Conservation (phyloP, 1,140 invertebrate genomes). For the Euglossa dilemma region DNA sequence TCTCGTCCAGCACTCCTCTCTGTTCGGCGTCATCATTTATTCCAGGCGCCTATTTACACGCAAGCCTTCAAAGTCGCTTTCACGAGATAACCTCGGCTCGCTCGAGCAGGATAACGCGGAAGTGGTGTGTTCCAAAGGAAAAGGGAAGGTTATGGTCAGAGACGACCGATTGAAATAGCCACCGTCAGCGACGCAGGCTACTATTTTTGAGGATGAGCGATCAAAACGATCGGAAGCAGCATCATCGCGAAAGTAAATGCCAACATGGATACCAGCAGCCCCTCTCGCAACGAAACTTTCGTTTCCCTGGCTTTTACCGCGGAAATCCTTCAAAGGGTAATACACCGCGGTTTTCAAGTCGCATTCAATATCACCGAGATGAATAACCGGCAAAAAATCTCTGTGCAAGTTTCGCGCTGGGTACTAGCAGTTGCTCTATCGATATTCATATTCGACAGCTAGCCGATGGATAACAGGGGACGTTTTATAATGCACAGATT, state of each 20-base stretch:
- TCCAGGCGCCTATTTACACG: constrained; percentile 76
- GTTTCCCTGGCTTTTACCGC: constrained; percentile 1
- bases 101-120: constrained; percentile 75
- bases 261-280: constrained; percentile 14
- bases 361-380: constrained; percentile 5
- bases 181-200: constrained; percentile 27
- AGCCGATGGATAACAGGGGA: background rate
- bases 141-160: constrained; percentile 44
- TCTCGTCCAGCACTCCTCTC: background rate
- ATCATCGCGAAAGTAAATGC: constrained; percentile 58
- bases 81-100: constrained; percentile 73
- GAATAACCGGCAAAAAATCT: background rate
- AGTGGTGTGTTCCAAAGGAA: constrained; percentile 64
- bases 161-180: constrained; percentile 63
- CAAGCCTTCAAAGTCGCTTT: constrained; percentile 74
- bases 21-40: constrained; percentile 74
- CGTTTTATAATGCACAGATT: too few species aligned
- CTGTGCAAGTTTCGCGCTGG: background rate
- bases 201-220: constrained; percentile 64
- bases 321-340: constrained; percentile 27
- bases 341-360: background rate
- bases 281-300: constrained; percentile 18
- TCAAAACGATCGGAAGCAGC: constrained; percentile 62
- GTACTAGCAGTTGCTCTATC: background rate
- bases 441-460: background rate